phyloP scores from a whole-genome alignment of 2,797 vertebrate genomes.

The Ptychobarbus kaznakovi region DNA sequence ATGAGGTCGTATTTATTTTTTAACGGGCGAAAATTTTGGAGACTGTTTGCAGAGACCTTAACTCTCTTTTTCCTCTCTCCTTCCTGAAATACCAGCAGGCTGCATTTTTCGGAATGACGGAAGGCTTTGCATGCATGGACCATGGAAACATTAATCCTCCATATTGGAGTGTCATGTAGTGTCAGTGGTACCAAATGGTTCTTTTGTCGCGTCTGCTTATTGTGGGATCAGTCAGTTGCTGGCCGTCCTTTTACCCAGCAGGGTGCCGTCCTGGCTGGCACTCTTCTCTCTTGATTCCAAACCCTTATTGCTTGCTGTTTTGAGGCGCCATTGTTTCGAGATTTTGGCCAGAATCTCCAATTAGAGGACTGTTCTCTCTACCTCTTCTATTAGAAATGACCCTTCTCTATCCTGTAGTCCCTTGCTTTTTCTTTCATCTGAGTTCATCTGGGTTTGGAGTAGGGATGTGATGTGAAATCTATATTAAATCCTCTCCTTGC shows the following conservation, averaged over 20 bases:
- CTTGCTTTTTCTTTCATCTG: background rate
- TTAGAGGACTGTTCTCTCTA: background rate
- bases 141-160: slow-evolving; percentile 44
- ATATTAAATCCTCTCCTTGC: too few relatives aligned
- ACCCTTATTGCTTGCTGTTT: slow-evolving; percentile 12
- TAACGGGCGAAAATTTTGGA: too few relatives aligned
- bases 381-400: background rate
- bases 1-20: too few relatives aligned
- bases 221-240: slow-evolving; percentile 31
- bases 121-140: slow-evolving; percentile 24
- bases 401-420: background rate
- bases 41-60: background rate
- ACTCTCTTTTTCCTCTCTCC: background rate
- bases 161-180: slow-evolving; percentile 40
- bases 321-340: background rate
- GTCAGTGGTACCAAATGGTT: slow-evolving; percentile 46
- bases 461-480: too few relatives aligned
- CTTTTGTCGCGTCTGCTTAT: slow-evolving; percentile 39
- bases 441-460: slow-evolving; percentile 30
- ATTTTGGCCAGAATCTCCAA: slow-evolving; percentile 31
- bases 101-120: background rate
- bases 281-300: slow-evolving; percentile 5
- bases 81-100: background rate
- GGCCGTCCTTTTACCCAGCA: slow-evolving; percentile 38
- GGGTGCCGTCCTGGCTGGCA: slow-evolving; percentile 36